Percentiles rank a stretch among this genome's conserved stretches.
These are phyloP conservation scores for Corythornis leucogaster DNA, from an alignment of 2,797 vertebrate species.

Conservation along the genomic window DNA sequence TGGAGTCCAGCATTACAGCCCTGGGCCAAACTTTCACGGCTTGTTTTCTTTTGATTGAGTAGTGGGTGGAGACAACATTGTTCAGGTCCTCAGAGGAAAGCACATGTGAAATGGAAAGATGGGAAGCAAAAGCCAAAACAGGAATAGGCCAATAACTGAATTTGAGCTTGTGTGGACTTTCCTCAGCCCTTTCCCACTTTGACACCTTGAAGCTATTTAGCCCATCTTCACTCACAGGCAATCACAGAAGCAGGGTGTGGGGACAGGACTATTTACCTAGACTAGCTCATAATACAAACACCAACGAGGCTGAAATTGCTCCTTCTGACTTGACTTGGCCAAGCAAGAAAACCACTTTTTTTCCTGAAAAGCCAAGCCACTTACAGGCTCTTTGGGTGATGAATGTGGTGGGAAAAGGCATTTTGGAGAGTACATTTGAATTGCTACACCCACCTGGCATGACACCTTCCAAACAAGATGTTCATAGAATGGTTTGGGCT, in stretches of 20 bases:
- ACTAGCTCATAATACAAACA: not conserved
- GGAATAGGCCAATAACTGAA: not conserved
- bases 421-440: slow-evolving; percentile 1
- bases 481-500: not conserved
- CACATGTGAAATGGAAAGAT: not conserved
- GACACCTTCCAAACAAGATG: not conserved
- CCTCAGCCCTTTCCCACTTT: fast-evolving
- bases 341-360: not conserved
- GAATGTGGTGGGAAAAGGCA: not conserved
- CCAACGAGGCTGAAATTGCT: not conserved
- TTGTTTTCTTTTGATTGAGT: not conserved
- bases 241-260: not conserved
- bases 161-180: not conserved
- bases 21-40: not conserved
- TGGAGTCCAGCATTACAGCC: not conserved
- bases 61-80: not conserved
- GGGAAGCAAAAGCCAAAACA: not conserved
- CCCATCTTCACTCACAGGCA: not conserved
- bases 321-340: not conserved
- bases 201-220: not conserved
- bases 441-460: not conserved
- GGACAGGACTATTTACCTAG: not conserved
- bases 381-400: not conserved
- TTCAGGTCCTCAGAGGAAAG: not conserved
- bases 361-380: slow-evolving; percentile 30